A percentile compares a stretch with the other conserved stretches of the same genome.
Conservation (phyloP, 2,888 invertebrate genomes). For the Invenusta paracnida region DNA sequence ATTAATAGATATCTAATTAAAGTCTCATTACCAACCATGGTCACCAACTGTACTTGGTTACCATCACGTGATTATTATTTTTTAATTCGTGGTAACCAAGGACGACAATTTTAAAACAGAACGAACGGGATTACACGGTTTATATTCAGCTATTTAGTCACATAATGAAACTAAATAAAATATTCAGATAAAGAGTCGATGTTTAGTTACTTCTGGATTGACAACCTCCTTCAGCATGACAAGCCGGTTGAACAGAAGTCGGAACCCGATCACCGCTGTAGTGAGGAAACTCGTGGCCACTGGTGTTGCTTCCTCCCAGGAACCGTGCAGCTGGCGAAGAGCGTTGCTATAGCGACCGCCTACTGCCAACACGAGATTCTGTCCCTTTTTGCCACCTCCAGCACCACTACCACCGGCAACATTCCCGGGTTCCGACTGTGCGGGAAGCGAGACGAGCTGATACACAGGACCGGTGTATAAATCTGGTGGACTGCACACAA, state of each 20-base stretch:
- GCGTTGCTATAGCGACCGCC: background rate
- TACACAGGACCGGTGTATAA: background rate
- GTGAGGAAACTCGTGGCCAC: too few species aligned
- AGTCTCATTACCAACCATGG: too few species aligned
- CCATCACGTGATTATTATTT: too few species aligned
- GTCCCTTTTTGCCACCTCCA: background rate
- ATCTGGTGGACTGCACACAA: background rate
- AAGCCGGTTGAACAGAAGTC: background rate
- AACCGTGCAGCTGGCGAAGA: background rate
- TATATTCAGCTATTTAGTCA: too few species aligned
- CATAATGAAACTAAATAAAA: too few species aligned
- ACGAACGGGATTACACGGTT: too few species aligned
- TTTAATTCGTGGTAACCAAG: too few species aligned
- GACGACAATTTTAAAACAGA: too few species aligned
- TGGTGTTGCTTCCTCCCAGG: background rate
- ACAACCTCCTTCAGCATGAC: background rate
- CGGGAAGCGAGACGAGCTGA: background rate
- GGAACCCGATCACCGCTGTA: background rate
- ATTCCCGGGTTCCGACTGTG: background rate
- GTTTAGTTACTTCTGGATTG: too few species aligned
- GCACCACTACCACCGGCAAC: background rate
- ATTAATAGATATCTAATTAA: too few species aligned
- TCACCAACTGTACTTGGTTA: too few species aligned
- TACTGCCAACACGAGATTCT: background rate
- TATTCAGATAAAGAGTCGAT: too few species aligned